Percentiles rank a stretch among this genome's conserved stretches.
Evolutionary conservation across 2,113 vertebrate species (phyloP).

Genomic region (Nycticorax nycticorax): DNA sequence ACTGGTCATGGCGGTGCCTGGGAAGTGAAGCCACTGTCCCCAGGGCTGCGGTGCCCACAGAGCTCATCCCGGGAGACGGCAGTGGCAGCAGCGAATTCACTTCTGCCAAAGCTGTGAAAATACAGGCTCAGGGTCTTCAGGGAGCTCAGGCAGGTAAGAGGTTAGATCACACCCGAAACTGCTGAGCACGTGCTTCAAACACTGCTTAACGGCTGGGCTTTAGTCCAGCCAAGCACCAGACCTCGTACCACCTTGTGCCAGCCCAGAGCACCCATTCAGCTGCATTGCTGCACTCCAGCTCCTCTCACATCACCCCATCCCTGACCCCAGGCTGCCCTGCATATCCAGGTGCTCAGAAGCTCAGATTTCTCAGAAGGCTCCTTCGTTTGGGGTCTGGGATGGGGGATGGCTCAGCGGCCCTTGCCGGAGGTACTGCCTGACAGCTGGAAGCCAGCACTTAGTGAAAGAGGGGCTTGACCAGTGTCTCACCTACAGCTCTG

Average conservation of each 20-base stretch:
- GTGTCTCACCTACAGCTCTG: neutral
- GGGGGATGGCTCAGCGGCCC: accelerated
- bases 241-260: accelerated
- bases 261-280: accelerated
- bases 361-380: neutral
- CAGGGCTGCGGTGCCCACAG: neutral
- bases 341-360: no score
- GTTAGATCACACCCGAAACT: neutral
- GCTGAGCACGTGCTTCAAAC: neutral
- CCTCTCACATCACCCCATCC: accelerated
- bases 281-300: neutral
- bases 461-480: neutral
- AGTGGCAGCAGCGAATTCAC: neutral
- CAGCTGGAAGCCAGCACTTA: neutral
- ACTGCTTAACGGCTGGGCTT: neutral
- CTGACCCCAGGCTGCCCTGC: accelerated
- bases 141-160: neutral
- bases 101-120: neutral
- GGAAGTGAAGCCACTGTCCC: accelerated
- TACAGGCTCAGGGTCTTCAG: neutral
- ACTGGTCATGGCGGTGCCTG: accelerated
- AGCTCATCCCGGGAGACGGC: neutral
- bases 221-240: accelerated
- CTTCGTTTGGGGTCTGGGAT: neutral
- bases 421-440: accelerated